These are phyloP conservation scores for Pomacea canaliculata DNA, from an alignment of 2,888 invertebrate species.

Conservation along the genomic window DNA sequence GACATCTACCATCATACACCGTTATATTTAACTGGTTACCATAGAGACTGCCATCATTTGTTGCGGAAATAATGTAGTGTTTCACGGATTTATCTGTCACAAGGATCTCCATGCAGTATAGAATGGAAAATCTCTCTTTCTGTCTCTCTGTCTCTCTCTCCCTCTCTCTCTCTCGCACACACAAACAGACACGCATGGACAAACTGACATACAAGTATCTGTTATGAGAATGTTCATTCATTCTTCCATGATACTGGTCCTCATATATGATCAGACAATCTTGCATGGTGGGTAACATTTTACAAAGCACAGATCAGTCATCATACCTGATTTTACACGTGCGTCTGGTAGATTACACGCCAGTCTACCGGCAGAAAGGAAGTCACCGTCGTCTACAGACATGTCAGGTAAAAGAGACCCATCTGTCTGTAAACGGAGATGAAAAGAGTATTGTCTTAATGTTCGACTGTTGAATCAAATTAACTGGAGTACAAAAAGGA, in stretches of 20 bases:
- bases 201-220: no score
- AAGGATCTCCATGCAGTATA: background rate
- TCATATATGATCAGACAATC: no score
- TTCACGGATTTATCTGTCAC: conserved; percentile 1
- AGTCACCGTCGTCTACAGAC: background rate
- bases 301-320: background rate
- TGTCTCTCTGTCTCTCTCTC: background rate
- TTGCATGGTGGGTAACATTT: no score
- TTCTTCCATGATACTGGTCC: no score
- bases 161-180: background rate
- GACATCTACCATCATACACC: conserved; percentile 13
- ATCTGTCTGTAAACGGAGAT: background rate
- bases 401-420: background rate
- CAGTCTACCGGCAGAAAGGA: conserved; percentile 19
- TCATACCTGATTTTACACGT: background rate
- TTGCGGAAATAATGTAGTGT: background rate
- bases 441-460: background rate
- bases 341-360: conserved; percentile 20
- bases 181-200: background rate
- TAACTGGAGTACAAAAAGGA: no score
- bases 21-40: conserved; percentile 9
- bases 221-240: no score
- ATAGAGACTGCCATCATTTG: conserved; percentile 5
- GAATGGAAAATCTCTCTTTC: background rate
- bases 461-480: no score